A percentile compares a stretch with the other conserved stretches of the same genome.
phyloP scores from a whole-genome alignment of 1,140 invertebrate species.

The Eumaeus atala region DNA sequence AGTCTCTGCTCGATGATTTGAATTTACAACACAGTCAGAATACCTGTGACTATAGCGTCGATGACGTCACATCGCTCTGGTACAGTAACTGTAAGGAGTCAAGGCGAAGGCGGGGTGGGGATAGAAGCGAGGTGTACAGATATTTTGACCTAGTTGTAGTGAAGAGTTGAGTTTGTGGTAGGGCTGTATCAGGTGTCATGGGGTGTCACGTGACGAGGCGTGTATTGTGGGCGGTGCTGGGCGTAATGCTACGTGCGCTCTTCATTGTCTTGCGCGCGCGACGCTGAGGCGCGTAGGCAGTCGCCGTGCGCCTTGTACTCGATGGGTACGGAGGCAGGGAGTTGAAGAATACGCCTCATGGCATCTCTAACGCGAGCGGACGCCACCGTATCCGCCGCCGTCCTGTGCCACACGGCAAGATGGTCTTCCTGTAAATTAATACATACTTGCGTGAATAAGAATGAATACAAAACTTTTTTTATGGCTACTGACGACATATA shows the following conservation, averaged over 20 bases:
- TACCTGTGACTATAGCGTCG: too few relatives aligned
- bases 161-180: not conserved
- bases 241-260: conserved; percentile 30
- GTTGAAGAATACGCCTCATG: conserved; percentile 93
- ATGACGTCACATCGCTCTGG: too few relatives aligned
- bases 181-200: not conserved
- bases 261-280: conserved; percentile 85
- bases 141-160: not conserved
- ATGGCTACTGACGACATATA: too few relatives aligned
- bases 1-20: too few relatives aligned
- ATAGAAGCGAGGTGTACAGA: too few relatives aligned
- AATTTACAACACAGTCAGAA: too few relatives aligned
- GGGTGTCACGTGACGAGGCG: not conserved
- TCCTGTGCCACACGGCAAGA: conserved; percentile 98
- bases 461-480: too few relatives aligned
- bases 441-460: conserved; percentile 1
- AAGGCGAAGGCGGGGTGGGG: too few relatives aligned
- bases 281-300: conserved; percentile 93
- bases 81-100: too few relatives aligned
- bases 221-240: conserved; percentile 7
- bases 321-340: conserved; percentile 92
- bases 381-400: conserved; percentile 89
- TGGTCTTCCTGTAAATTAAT: conserved; percentile 88
- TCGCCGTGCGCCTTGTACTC: conserved; percentile 91
- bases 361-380: conserved; percentile 95